phyloP scores from a whole-genome alignment of 2,797 vertebrate genomes.

The Salarias fasciatus region DNA sequence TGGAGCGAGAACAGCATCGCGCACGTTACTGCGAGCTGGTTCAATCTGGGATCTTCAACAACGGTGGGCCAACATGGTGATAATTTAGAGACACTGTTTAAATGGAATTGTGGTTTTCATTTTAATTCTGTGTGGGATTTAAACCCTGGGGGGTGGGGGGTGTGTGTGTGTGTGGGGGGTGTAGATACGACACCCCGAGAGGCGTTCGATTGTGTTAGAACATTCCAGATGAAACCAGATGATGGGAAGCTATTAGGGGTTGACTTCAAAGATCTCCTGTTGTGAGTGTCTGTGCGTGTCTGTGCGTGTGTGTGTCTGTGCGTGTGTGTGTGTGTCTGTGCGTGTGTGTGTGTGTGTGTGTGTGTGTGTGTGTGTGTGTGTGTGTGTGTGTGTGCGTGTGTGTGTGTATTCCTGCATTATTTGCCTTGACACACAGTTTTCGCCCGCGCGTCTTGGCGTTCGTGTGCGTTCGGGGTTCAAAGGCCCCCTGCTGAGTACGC shows the following conservation, averaged over 20 bases:
- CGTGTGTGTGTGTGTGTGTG: constrained; percentile 3
- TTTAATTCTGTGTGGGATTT: not conserved
- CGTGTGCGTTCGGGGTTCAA: constrained; percentile 24
- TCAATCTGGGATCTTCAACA: no score
- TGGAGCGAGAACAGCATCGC: no score
- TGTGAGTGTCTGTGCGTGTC: no score
- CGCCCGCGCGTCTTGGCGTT: not conserved
- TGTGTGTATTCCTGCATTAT: no score
- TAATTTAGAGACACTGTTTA: no score
- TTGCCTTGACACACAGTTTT: no score
- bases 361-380: not conserved
- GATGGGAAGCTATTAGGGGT: constrained; percentile 34
- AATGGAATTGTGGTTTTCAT: not conserved
- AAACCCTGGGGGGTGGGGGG: no score
- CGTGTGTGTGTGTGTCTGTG: constrained; percentile 14
- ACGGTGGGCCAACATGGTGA: no score
- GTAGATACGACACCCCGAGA: not conserved
- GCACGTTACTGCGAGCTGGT: no score
- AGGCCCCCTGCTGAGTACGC: constrained; percentile 28
- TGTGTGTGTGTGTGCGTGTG: not conserved
- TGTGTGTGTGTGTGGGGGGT: no score
- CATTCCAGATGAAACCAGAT: constrained; percentile 27
- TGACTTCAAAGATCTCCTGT: constrained; percentile 30
- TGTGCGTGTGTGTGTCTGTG: constrained; percentile 8
- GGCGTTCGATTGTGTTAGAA: constrained; percentile 29